Percentiles rank a stretch among this genome's conserved stretches.
These are phyloP conservation scores for Melanotaenia boesemani DNA, from an alignment of 2,797 vertebrate genomes.

Conservation along the genomic window DNA sequence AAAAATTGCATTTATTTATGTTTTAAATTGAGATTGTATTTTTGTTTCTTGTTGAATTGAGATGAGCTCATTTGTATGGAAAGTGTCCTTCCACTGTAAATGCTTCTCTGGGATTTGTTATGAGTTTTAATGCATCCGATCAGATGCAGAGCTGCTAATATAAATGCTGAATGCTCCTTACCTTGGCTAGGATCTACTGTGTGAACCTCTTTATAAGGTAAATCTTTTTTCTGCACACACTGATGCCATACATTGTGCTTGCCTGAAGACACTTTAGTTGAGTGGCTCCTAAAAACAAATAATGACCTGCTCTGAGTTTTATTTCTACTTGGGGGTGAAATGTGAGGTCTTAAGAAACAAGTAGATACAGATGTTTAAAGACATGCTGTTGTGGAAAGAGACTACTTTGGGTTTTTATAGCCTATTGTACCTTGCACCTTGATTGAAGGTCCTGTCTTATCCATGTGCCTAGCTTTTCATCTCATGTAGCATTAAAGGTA, in stretches of 20 bases:
- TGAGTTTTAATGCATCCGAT: neutral
- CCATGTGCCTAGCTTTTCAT: slow-evolving; percentile 30
- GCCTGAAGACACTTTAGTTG: too few relatives aligned
- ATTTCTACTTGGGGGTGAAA: neutral
- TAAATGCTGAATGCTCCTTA: neutral
- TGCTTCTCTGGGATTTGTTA: neutral
- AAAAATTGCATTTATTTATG: too few relatives aligned
- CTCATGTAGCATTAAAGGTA: slow-evolving; percentile 44
- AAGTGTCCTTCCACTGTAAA: neutral
- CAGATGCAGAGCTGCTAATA: neutral
- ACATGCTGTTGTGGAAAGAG: neutral
- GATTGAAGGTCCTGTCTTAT: slow-evolving; percentile 43
- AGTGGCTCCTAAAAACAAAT: neutral
- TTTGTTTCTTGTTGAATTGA: too few relatives aligned
- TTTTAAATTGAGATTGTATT: too few relatives aligned
- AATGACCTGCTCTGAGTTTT: neutral
- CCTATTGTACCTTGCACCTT: slow-evolving; percentile 27
- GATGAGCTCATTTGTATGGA: too few relatives aligned
- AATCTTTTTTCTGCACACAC: too few relatives aligned
- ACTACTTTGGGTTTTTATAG: slow-evolving; percentile 29
- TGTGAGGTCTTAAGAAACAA: neutral
- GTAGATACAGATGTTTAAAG: neutral
- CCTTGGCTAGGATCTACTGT: neutral
- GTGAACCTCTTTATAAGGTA: neutral
- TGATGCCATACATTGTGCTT: too few relatives aligned